Percentiles rank a stretch among this genome's conserved stretches.
Evolutionary conservation across 2,113 vertebrate species (phyloP).

Genomic region (Benitochromis conjunctus): DNA sequence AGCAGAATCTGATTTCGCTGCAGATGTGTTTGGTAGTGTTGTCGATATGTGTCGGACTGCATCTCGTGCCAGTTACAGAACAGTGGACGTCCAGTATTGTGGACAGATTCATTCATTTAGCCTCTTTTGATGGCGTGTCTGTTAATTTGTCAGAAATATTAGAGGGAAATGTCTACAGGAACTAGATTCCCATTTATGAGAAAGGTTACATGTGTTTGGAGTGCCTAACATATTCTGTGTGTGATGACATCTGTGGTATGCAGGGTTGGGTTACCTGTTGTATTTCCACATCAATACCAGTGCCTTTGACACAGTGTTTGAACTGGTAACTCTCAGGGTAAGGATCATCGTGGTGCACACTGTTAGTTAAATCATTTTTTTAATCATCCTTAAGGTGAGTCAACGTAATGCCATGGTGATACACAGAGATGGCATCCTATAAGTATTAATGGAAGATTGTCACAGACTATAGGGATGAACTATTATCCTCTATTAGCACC

Average conservation of each 20-base stretch:
- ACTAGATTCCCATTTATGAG: not conserved
- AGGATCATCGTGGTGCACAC: not conserved
- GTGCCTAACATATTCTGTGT: not conserved
- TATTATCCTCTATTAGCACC: not conserved
- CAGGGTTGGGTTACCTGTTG: conserved; percentile 24
- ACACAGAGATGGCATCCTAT: not conserved
- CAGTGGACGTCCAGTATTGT: not conserved
- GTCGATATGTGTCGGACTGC: not conserved
- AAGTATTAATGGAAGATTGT: not conserved
- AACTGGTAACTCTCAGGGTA: not conserved
- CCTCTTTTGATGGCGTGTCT: not conserved
- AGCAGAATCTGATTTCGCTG: not conserved
- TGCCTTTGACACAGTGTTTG: not conserved
- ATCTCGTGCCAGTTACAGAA: not conserved
- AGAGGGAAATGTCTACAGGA: not conserved
- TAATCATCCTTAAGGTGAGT: not conserved
- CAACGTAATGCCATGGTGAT: not conserved
- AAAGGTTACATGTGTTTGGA: not conserved
- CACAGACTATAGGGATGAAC: not conserved
- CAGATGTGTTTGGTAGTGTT: not conserved
- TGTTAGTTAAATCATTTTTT: not conserved
- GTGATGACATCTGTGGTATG: not conserved
- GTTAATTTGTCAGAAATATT: not conserved
- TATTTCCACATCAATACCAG: not conserved
- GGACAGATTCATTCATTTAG: not conserved